Base-by-base conservation (phyloP, 1,140 invertebrate genomes). In the Drosophila kohkoa region DNA sequence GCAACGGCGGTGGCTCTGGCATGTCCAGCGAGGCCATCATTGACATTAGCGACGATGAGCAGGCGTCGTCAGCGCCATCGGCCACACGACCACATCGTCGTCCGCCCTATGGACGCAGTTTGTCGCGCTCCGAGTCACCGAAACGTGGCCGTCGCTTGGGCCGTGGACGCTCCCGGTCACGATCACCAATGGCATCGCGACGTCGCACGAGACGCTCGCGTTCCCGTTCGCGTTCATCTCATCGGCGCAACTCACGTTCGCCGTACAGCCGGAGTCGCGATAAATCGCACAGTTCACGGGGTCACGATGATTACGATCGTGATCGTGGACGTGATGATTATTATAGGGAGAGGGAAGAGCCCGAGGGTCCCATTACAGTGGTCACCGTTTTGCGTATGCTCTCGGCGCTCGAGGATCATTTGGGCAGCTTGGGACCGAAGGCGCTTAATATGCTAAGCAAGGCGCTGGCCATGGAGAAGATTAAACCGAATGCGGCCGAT, bases 391-490 rank as follows among this genome's bases (percentile, higher is more conserved):
- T 97, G 41, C 93, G 96, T 58, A 92, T 96, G 55, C 92, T 98
- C 0, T 96, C 96, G 3, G 96, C 96, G 1, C 92, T 98, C 0
- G 97, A 98, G 92, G 95, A 95, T 71, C 95, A 96, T 81, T 89
- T 98, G 10, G 97, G 96, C 30, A 97, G 96, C 43, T 92, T 97
- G 0, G 96, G 96, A 0, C 96, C 96, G 0, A 96, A 95, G 92
- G 93, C 97, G 16, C 95, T 97, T 1, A 95, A 96, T 45, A 82
- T 97, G 46, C 87, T 98, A 1, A 95, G 95, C 1, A 94, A 95
- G 69, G 96, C 96, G 0, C 88, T 98, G 8, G 95, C 95, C 13
- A 94, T 97, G 92, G 96, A 97, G 79, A 92, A 97, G 69, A 64
- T 91, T 0, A 93, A 93, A 73, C 93, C 96, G 1, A 96, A 96